Base-by-base conservation (phyloP, 1,140 invertebrate species). In the Arctopsyche grandis region DNA sequence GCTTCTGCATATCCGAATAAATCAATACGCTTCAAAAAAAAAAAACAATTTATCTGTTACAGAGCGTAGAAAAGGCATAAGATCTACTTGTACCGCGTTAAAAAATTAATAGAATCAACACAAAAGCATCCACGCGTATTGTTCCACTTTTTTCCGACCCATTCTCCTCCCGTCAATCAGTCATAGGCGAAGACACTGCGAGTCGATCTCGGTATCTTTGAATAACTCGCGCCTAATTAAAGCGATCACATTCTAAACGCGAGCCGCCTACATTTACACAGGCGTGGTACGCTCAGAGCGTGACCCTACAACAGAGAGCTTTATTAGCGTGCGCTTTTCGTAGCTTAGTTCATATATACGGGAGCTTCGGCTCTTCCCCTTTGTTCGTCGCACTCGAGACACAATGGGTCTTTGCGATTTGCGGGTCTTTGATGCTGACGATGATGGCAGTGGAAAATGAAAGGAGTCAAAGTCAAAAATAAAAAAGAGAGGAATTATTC, bases 91-190 rank as follows among this genome's bases (percentile, higher is more conserved):
- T 58, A 58, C 1, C 52, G 21, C 14, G 21, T 66, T 29, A 22
- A 66, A 66, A 22, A 66, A 24, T 66, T 29, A 71, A 71, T 19
- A 71, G 69, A 71, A 71, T 71, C 69, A 71, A 71, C 24, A 71
- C 69, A 48, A 52, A 24, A 56, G 48, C 24, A 74, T 19, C 22
- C 71, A 22, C 19, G 56, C 19, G 21, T 16, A 60, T 60, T 60
- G 56, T 60, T 60, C 56, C n/a, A 24, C 24, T 66, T 66, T 74
- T 74, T 56, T 74, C 5, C 14, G 26, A 26, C 74, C 79, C 60
- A 60, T 52, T 70, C 69, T 77, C 71, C 66, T 77, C 75, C 79
- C 75, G 79, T 80, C 79, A 80, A 70, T 80, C 79, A 73, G 69
- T 77, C 58, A 78, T 70, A 46, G 69, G 9, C 38, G 19, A 70